Evolutionary conservation across 2,113 vertebrate species (phyloP).

Genomic region (Seriola dumerili): DNA sequence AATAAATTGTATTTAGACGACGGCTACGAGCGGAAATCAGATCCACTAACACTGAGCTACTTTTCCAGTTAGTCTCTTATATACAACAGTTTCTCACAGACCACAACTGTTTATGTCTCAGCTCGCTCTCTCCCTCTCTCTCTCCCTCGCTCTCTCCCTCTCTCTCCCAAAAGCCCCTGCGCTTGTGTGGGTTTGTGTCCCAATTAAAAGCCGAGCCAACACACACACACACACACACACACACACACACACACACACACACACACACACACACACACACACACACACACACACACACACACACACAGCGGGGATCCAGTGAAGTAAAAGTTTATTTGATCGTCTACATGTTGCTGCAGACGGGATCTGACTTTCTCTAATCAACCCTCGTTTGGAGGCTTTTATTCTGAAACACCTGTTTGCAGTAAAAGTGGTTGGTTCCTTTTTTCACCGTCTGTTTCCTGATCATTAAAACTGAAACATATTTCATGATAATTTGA

Average conservation of each 20-base stretch:
- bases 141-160: neutral
- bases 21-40: conserved; percentile 43
- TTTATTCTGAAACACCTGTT: conserved; percentile 24
- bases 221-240: neutral
- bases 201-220: conserved; percentile 44
- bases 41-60: conserved; percentile 45
- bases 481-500: too few relatives aligned
- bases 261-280: too few relatives aligned
- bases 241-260: too few relatives aligned
- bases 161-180: neutral
- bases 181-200: conserved; percentile 11
- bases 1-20: conserved; percentile 37
- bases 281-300: conserved; percentile 7
- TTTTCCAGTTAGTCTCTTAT: conserved; percentile 59
- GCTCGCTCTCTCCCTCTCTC: neutral
- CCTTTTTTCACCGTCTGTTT: neutral
- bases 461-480: too few relatives aligned
- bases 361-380: too few relatives aligned
- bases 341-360: conserved; percentile 31
- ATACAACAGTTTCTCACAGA: conserved; percentile 45
- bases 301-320: conserved; percentile 23
- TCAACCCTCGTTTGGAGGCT: neutral
- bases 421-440: neutral
- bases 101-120: conserved; percentile 64
- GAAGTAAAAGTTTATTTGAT: conserved; percentile 44